Percentiles rank a stretch among this genome's conserved stretches.
These are phyloP conservation scores for Nansenia antarctica DNA, from an alignment of 2,113 vertebrate genomes.

Conservation along the genomic window DNA sequence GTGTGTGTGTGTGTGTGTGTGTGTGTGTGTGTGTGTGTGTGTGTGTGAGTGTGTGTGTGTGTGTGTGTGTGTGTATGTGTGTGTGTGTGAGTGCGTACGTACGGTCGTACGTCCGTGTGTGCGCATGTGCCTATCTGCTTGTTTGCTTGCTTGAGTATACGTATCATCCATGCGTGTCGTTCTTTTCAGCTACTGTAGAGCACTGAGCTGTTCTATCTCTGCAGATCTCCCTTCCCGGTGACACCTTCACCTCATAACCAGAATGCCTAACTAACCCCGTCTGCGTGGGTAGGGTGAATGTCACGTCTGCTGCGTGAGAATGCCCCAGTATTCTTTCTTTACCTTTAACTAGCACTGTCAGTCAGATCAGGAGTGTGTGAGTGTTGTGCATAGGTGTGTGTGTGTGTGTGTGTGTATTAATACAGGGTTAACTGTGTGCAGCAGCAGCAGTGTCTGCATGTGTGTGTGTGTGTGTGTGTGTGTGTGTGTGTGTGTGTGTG, in stretches of 20 bases:
- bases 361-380: background rate
- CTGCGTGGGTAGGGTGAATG: background rate
- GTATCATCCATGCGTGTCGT: no score
- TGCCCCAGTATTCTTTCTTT: slow-evolving; percentile 23
- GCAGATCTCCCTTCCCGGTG: background rate
- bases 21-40: slow-evolving; percentile 21
- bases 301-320: background rate
- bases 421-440: background rate
- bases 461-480: background rate
- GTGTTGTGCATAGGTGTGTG: background rate
- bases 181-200: background rate
- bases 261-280: background rate
- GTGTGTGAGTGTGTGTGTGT: background rate
- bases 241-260: background rate
- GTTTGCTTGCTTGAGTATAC: no score
- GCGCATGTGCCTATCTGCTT: background rate
- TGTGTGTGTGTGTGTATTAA: slow-evolving; percentile 33
- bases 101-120: background rate
- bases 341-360: slow-evolving; percentile 61
- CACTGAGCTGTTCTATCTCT: background rate
- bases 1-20: slow-evolving; percentile 37
- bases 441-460: background rate
- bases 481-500: slow-evolving; percentile 11
- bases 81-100: slow-evolving; percentile 4
- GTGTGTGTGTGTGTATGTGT: background rate